Evolutionary conservation across 2,113 vertebrate genomes (phyloP), one percentile per base, ranked within the genome.

Genomic region (Pheucticus melanocephalus): DNA sequence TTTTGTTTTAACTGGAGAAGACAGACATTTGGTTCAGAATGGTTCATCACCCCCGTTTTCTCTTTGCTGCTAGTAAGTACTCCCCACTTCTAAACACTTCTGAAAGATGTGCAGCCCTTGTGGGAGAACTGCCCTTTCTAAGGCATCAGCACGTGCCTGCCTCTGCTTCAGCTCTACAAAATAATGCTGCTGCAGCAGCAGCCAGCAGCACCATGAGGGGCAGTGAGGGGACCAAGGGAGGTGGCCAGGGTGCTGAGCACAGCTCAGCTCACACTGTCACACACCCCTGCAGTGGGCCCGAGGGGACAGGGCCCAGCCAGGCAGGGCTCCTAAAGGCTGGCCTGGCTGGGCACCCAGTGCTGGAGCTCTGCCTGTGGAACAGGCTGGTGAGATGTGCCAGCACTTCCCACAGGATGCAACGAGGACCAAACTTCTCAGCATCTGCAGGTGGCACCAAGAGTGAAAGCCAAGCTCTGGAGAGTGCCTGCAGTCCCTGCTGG

Each of bases 401-500:
- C n/a, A 2, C 50, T 66, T 37, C 69, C 1, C 0, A 50, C 31
- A 20, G 63, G 39, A 51, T 5, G 16, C 30, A 23, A 4, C 18
- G 2, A 63, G 50, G 28, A 92, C 50, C 45, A 16, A 73, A 70
- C 63, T 2, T 28, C 0, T 7, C 75, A 68, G 71, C 59, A 20
- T 25, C 63, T 69, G 71, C 1, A 2, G 68, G 6, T 65, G 82
- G 44, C 79, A 69, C 66, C 48, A 15, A 6, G 57, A 72, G 44
- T 0, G 1, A 82, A 65, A 70, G 45, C 57, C 33, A 15, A 59
- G 77, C 45, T 22, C 0, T 1, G 2, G 53, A 30, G 71, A 4
- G 2, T 10, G 85, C 70, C 48, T 15, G 37, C 35, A 28, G 6
- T 8, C 71, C 68, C 68, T 31, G 66, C 63, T 77, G 68, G 54